Percentiles rank a stretch among this genome's conserved stretches.
These are phyloP conservation scores for Pammene fasciana DNA, from an alignment of 2,888 invertebrate genomes.

Conservation along the genomic window DNA sequence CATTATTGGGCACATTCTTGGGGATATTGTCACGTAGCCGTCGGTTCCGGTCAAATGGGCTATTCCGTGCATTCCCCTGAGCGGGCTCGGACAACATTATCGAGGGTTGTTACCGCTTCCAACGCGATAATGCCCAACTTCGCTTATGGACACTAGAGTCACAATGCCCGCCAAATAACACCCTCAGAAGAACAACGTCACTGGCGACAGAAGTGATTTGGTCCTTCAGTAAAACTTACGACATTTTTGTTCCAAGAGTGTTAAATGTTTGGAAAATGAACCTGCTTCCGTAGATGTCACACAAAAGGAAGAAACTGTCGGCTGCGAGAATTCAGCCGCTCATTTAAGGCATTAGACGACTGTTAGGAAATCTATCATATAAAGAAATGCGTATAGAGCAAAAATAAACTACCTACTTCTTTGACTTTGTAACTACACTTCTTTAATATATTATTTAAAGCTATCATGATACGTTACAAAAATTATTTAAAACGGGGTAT, in stretches of 20 bases:
- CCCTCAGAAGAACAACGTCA: constrained; percentile 11
- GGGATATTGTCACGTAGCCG: constrained; percentile 58
- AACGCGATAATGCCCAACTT: constrained; percentile 50
- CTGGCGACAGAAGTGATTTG: neutral
- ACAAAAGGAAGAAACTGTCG: constrained; percentile 30
- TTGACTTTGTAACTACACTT: neutral
- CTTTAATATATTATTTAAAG: neutral
- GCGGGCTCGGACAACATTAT: constrained; percentile 55
- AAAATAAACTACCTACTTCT: neutral
- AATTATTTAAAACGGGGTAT: no score
- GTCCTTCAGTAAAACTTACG: neutral
- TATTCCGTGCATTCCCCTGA: constrained; percentile 53
- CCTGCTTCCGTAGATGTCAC: constrained; percentile 23
- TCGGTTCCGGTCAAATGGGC: constrained; percentile 53
- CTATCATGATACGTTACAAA: neutral
- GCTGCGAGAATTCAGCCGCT: constrained; percentile 9
- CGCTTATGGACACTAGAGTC: constrained; percentile 45
- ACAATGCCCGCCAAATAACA: constrained; percentile 33
- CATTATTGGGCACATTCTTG: constrained; percentile 57
- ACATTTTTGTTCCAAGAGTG: neutral
- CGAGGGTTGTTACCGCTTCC: constrained; percentile 55
- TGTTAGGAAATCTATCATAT: constrained; percentile 8
- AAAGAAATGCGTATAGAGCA: neutral
- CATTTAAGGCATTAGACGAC: constrained; percentile 20
- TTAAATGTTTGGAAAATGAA: constrained; percentile 39